Conservation (phyloP, 2,888 invertebrate species). For the Drosophila lacicola region DNA sequence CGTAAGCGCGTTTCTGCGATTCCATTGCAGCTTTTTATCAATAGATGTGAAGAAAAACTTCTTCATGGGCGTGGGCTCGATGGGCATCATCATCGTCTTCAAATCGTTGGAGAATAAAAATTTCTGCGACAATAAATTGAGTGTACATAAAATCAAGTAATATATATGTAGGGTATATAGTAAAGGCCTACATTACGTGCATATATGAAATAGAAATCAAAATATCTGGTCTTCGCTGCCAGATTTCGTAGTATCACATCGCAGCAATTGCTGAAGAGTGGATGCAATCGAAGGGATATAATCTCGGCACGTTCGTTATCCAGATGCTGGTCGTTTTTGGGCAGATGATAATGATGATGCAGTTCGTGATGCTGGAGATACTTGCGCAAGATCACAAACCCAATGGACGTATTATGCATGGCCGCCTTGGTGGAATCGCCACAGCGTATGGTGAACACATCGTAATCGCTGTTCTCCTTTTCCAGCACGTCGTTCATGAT, state of each 20-base stretch:
- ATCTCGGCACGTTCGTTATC: constrained; percentile 64
- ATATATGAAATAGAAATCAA: constrained; percentile 66
- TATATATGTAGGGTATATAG: too few species aligned
- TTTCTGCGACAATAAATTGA: constrained; percentile 19
- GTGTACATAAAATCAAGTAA: neutral
- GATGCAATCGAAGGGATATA: constrained; percentile 73
- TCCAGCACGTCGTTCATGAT: constrained; percentile 68
- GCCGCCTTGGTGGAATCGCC: constrained; percentile 65
- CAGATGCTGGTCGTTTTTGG: constrained; percentile 39
- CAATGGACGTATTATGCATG: constrained; percentile 67
- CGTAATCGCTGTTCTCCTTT: constrained; percentile 55
- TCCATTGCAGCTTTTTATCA: too few species aligned
- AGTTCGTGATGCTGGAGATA: constrained; percentile 46
- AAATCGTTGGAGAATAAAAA: constrained; percentile 66
- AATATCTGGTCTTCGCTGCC: constrained; percentile 64
- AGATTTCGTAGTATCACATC: constrained; percentile 70
- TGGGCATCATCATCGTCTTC: constrained; percentile 67
- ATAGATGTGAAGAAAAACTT: constrained; percentile 15
- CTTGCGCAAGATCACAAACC: constrained; percentile 71
- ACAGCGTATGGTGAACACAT: constrained; percentile 75
- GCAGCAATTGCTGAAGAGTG: constrained; percentile 69
- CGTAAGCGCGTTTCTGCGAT: fast-evolving
- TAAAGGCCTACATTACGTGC: constrained; percentile 34
- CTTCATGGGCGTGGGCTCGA: constrained; percentile 68
- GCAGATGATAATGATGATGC: constrained; percentile 56